These are phyloP conservation scores for Eubasilissa splendida DNA, from an alignment of 2,888 invertebrate genomes.

Conservation along the genomic window DNA sequence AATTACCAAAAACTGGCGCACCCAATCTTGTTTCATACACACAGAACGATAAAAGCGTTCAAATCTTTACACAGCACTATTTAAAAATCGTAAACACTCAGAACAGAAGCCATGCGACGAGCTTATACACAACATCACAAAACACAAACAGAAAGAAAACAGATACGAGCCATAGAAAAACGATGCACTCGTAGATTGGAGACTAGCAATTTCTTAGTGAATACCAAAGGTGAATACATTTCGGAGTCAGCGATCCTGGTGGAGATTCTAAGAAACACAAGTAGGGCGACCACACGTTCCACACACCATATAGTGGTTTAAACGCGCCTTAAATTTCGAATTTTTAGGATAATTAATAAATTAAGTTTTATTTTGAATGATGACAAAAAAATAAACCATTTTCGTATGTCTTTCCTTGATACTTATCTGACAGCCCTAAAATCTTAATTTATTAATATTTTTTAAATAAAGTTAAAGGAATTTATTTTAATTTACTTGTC, in stretches of 20 bases:
- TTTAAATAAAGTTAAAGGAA: too few species aligned
- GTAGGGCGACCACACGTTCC: background rate
- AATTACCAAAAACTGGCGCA: conserved; percentile 12
- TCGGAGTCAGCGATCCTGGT: background rate
- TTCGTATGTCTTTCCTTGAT: too few species aligned
- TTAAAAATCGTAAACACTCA: conserved; percentile 9
- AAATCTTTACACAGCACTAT: conserved; percentile 6
- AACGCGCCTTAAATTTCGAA: too few species aligned
- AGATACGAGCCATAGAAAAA: conserved; percentile 27
- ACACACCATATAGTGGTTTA: too few species aligned
- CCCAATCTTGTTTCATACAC: conserved; percentile 4
- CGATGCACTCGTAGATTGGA: background rate
- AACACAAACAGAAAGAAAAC: conserved; percentile 1
- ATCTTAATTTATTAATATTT: too few species aligned
- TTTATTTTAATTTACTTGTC: too few species aligned
- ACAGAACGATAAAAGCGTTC: conserved; percentile 17
- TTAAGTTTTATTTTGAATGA: too few species aligned
- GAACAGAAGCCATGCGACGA: background rate
- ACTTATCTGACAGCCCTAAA: too few species aligned
- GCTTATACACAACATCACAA: conserved; percentile 20
- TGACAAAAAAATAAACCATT: too few species aligned
- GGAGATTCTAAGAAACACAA: background rate
- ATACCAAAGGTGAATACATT: too few species aligned
- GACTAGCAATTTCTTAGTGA: background rate
- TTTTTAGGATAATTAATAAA: too few species aligned